phyloP scores from a whole-genome alignment of 2,113 vertebrate genomes.

The Calypte anna region DNA sequence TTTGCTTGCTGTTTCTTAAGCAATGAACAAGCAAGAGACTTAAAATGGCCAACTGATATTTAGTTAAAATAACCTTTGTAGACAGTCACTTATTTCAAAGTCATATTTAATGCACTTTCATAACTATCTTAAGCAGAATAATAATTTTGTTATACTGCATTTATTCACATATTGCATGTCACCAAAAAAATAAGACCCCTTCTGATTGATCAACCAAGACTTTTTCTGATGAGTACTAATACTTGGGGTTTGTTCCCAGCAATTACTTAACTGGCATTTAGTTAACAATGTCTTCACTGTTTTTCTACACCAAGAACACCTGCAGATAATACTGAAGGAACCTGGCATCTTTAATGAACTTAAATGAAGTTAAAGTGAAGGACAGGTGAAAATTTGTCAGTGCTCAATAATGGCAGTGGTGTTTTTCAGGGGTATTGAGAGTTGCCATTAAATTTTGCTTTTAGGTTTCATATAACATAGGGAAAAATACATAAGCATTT shows the following conservation, averaged over 20 bases:
- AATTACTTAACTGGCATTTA: not conserved
- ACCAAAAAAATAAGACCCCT: not conserved
- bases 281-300: not conserved
- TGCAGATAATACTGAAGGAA: not conserved
- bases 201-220: not conserved
- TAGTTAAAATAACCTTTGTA: not conserved
- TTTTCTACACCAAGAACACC: not conserved
- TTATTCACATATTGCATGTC: not conserved
- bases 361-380: not conserved
- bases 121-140: not conserved
- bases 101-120: not conserved
- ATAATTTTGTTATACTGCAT: not conserved
- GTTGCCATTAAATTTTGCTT: not conserved
- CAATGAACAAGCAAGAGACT: not conserved
- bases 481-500: not conserved
- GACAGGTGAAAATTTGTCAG: not conserved
- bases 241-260: not conserved
- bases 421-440: not conserved
- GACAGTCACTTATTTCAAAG: not conserved
- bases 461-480: not conserved
- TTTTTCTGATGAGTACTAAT: not conserved
- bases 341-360: not conserved
- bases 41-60: not conserved
- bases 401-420: fast-evolving
- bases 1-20: not conserved